Evolutionary conservation across 2,113 vertebrate genomes (phyloP).

Genomic region (Ceyx melanurus): DNA sequence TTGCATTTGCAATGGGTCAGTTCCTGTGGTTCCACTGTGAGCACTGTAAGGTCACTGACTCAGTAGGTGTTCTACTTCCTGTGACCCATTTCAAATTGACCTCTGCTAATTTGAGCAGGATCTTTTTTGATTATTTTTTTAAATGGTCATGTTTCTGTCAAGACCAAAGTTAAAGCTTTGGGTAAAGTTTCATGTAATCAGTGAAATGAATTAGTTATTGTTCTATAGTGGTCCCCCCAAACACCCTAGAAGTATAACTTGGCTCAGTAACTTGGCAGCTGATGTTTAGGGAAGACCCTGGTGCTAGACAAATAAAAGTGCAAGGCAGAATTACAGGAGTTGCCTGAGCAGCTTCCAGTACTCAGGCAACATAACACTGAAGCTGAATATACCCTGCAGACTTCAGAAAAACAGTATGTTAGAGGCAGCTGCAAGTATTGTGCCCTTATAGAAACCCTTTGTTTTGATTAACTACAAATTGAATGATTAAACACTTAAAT

Average conservation of each 20-base stretch:
- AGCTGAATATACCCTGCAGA: background rate
- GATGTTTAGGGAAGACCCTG: background rate
- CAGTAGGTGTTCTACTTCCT: background rate
- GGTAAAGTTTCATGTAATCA: background rate
- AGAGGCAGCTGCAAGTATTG: background rate
- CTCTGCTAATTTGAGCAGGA: background rate
- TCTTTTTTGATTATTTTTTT: background rate
- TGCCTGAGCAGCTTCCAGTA: background rate
- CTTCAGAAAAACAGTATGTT: background rate
- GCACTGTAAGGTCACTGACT: background rate
- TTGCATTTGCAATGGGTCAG: conserved; percentile 1
- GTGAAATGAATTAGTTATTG: background rate
- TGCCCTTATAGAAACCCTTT: background rate
- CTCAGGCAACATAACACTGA: background rate
- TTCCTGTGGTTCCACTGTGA: background rate
- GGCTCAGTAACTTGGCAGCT: background rate
- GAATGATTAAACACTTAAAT: background rate
- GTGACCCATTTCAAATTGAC: background rate
- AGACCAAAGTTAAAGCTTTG: background rate
- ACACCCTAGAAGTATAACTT: background rate
- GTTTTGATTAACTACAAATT: background rate
- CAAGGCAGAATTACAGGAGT: background rate
- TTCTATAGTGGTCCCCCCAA: background rate
- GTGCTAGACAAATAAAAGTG: background rate
- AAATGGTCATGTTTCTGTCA: background rate